phyloP scores from a whole-genome alignment of 2,797 vertebrate genomes.

The Hydrophis major region DNA sequence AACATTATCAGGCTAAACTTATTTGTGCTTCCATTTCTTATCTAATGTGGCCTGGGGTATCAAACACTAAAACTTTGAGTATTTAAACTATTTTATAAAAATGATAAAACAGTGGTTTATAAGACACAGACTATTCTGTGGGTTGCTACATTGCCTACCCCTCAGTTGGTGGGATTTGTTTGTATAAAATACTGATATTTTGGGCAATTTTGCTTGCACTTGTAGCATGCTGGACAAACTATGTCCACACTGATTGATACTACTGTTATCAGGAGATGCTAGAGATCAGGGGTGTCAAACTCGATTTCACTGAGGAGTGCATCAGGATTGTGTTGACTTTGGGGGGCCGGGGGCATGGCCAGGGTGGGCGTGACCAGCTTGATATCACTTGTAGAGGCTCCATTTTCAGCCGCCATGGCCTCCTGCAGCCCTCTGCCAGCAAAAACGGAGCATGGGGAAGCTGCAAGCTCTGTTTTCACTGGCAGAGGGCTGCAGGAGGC shows the following conservation, averaged over 20 bases:
- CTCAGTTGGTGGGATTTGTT: background rate
- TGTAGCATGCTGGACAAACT: background rate
- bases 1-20: background rate
- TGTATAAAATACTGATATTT: background rate
- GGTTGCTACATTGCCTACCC: background rate
- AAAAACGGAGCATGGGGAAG: too few species aligned
- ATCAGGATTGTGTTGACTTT: too few species aligned
- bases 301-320: too few species aligned
- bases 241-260: background rate
- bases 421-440: too few species aligned
- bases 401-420: too few species aligned
- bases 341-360: too few species aligned
- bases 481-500: too few species aligned
- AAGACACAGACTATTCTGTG: background rate
- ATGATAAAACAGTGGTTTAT: background rate
- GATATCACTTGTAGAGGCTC: too few species aligned
- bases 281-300: too few species aligned
- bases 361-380: too few species aligned
- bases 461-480: too few species aligned
- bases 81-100: background rate
- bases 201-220: background rate
- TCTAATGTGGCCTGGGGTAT: background rate
- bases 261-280: background rate
- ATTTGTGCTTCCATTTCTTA: background rate
- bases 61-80: background rate